These are phyloP conservation scores for Bombylius major DNA, from an alignment of 2,888 invertebrate genomes.

Conservation along the genomic window DNA sequence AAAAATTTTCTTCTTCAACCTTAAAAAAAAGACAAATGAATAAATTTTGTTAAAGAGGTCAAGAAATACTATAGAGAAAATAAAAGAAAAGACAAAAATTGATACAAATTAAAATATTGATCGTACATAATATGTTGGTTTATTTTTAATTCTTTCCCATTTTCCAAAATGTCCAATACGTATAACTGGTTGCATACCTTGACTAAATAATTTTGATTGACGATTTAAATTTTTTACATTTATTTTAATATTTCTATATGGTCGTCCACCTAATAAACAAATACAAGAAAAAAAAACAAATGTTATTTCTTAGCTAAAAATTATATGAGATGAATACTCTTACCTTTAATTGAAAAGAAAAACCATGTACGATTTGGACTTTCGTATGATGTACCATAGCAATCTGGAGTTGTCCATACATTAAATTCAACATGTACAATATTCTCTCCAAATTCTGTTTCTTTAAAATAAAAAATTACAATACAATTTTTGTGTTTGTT, in stretches of 20 bases:
- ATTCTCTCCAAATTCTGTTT: slow-evolving; percentile 6
- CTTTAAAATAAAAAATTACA: neutral
- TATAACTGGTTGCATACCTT: slow-evolving; percentile 79
- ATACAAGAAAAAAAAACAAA: neutral
- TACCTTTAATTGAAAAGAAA: slow-evolving; percentile 65
- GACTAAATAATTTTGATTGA: slow-evolving; percentile 81
- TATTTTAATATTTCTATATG: slow-evolving; percentile 52
- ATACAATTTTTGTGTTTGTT: too few species aligned
- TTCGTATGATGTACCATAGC: slow-evolving; percentile 73
- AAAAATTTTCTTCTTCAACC: slow-evolving; percentile 61
- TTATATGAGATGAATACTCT: slow-evolving; percentile 11
- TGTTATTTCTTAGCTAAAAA: neutral
- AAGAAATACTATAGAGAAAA: neutral
- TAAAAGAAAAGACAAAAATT: neutral
- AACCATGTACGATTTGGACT: slow-evolving; percentile 90
- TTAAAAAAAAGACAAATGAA: slow-evolving; percentile 5
- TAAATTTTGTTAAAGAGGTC: neutral
- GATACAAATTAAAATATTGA: neutral
- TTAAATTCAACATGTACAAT: slow-evolving; percentile 60
- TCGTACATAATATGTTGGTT: slow-evolving; percentile 61
- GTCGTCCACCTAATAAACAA: slow-evolving; percentile 33
- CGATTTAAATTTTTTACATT: slow-evolving; percentile 80
- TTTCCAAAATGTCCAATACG: slow-evolving; percentile 61
- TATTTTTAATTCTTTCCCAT: slow-evolving; percentile 76
- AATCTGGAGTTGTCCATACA: slow-evolving; percentile 82